phyloP scores from a whole-genome alignment of 2,797 vertebrate genomes.

The Rhinichthys osculus region DNA sequence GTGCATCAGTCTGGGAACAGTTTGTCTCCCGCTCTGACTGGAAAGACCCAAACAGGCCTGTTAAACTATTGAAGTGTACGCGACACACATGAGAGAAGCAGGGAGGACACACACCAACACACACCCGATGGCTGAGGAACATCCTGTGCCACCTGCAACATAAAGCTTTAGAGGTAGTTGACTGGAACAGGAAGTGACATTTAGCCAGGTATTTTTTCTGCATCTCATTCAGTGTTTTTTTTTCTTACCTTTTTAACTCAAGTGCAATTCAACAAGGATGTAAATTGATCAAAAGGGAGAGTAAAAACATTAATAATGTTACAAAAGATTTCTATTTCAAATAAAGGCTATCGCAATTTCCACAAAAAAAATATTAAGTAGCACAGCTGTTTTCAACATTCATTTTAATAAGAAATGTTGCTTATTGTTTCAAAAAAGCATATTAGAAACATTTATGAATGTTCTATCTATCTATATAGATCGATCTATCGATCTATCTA shows the following conservation, averaged over 20 bases:
- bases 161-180: not conserved
- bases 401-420: not conserved
- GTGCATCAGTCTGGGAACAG: constrained; percentile 59
- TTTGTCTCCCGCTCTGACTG: constrained; percentile 53
- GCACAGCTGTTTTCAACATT: no score
- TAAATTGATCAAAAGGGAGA: not conserved
- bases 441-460: no score
- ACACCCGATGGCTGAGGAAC: not conserved
- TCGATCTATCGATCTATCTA: no score
- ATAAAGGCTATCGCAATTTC: not conserved
- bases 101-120: constrained; percentile 57
- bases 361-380: no score
- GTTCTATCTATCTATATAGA: no score
- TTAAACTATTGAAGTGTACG: constrained; percentile 34
- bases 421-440: not conserved
- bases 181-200: constrained; percentile 1
- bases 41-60: constrained; percentile 26
- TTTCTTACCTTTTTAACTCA: not conserved
- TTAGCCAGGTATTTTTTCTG: not conserved
- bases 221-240: not conserved
- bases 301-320: not conserved
- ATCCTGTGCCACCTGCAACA: constrained; percentile 22
- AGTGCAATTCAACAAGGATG: not conserved
- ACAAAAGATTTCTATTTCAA: not conserved
- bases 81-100: constrained; percentile 15